phyloP scores from a whole-genome alignment of 2,113 vertebrate species.

The Rhynchomys soricoides region DNA sequence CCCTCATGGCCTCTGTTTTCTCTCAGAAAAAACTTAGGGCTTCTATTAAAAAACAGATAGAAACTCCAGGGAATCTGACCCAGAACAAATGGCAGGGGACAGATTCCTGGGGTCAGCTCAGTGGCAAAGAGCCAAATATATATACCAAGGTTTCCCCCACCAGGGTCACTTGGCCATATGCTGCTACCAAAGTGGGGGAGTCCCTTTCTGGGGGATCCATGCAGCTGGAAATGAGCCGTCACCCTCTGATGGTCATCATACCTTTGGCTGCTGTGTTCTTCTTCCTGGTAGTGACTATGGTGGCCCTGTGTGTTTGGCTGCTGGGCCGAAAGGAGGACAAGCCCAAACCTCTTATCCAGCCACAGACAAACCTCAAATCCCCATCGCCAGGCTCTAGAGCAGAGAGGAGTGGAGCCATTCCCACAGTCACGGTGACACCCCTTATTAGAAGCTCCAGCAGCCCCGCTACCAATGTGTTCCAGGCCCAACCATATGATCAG shows the following conservation, averaged over 20 bases:
- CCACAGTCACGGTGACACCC: slow-evolving; percentile 91
- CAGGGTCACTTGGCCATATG: slow-evolving; percentile 71
- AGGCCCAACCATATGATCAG: slow-evolving; percentile 66
- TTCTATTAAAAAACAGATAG: slow-evolving; percentile 63
- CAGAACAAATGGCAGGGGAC: slow-evolving; percentile 81
- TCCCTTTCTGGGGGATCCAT: slow-evolving; percentile 80
- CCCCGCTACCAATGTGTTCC: slow-evolving; percentile 73
- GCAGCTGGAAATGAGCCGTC: slow-evolving; percentile 83
- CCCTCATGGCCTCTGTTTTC: slow-evolving; percentile 64
- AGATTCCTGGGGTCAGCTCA: slow-evolving; percentile 85
- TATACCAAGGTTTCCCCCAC: slow-evolving; percentile 80
- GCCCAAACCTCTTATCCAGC: slow-evolving; percentile 76
- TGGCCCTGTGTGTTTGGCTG: slow-evolving; percentile 85
- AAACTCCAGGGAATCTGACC: slow-evolving; percentile 81
- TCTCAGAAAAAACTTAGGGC: slow-evolving; percentile 60
- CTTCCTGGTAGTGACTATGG: slow-evolving; percentile 85
- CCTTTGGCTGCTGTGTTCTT: slow-evolving; percentile 85
- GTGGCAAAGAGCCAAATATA: slow-evolving; percentile 70
- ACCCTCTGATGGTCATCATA: slow-evolving; percentile 86
- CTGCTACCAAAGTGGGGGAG: slow-evolving; percentile 72
- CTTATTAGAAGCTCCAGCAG: slow-evolving; percentile 80
- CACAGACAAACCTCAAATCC: slow-evolving; percentile 52
- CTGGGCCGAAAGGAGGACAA: slow-evolving; percentile 86
- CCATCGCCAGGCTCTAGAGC: slow-evolving; percentile 72
- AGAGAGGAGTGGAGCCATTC: slow-evolving; percentile 86